phyloP scores from a whole-genome alignment of 2,113 vertebrate genomes.

The Brachyistius frenatus region DNA sequence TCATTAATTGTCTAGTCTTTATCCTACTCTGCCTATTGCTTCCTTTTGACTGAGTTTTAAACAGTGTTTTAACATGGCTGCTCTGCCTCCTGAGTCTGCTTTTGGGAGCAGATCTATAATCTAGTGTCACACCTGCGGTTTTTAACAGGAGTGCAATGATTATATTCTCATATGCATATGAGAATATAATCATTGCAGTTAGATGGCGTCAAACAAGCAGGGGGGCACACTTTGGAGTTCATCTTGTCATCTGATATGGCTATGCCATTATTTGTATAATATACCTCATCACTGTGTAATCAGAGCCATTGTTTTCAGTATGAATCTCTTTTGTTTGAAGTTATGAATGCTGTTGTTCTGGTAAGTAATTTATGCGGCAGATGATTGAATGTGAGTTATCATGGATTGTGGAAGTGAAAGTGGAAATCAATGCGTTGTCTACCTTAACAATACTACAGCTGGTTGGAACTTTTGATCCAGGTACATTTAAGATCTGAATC shows the following conservation, averaged over 20 bases:
- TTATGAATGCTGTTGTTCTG: not conserved
- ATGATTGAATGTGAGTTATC: not conserved
- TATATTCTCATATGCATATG: conserved; percentile 31
- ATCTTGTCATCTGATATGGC: conserved; percentile 18
- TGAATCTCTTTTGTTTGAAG: not conserved
- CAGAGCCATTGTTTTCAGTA: conserved; percentile 11
- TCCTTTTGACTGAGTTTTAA: conserved; percentile 48
- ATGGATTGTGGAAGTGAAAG: not conserved
- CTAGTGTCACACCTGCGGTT: conserved; percentile 25
- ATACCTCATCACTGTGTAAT: conserved; percentile 21
- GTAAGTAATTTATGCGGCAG: not conserved
- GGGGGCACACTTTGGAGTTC: not conserved
- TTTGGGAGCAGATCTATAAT: not conserved
- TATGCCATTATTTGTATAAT: not conserved
- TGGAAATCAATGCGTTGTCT: not conserved
- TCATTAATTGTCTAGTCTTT: not conserved
- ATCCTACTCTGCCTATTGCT: not conserved
- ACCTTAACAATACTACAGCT: not conserved
- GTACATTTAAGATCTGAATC: not conserved
- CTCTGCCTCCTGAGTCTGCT: conserved; percentile 13
- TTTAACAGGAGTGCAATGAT: conserved; percentile 4
- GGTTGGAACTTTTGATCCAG: not conserved
- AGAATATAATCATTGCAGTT: conserved; percentile 7
- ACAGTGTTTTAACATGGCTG: conserved; percentile 25
- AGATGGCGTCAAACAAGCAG: conserved; percentile 21